Evolutionary conservation across 2,113 vertebrate genomes (phyloP).

Genomic region (Crotalus viridis): DNA sequence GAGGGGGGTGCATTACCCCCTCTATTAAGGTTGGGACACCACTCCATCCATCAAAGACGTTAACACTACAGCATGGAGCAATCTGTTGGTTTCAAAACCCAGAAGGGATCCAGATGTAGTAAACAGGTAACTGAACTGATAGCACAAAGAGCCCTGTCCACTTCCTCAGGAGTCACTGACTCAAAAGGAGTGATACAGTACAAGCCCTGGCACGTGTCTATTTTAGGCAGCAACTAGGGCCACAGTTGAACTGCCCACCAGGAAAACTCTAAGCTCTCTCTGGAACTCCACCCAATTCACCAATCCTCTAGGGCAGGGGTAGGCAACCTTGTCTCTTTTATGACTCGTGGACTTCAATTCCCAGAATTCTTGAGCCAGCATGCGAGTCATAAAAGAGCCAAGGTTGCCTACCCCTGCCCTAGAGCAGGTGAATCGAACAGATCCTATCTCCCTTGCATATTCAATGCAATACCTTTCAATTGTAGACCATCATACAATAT

Average conservation of each 20-base stretch:
- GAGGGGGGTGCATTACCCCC: background rate
- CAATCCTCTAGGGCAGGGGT: background rate
- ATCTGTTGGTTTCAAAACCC: background rate
- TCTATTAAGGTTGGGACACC: background rate
- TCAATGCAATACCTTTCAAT: background rate
- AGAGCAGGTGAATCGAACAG: background rate
- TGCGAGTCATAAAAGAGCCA: too few relatives aligned
- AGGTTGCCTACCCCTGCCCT: background rate
- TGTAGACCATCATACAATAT: background rate
- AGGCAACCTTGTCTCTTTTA: too few relatives aligned
- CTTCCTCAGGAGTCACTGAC: background rate
- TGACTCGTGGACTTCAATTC: too few relatives aligned
- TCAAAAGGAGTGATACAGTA: background rate
- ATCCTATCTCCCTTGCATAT: background rate
- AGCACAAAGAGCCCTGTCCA: too few relatives aligned
- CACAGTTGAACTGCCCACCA: background rate
- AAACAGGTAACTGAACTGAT: background rate
- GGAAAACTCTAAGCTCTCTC: background rate
- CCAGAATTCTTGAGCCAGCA: too few relatives aligned
- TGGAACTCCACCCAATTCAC: background rate
- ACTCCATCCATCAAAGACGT: too few relatives aligned
- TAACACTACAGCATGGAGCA: background rate
- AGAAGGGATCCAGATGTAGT: background rate
- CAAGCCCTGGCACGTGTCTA: background rate
- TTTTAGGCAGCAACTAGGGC: background rate